Conservation (phyloP, 1,140 invertebrate genomes). For the Yoshiicerus persimilis region DNA sequence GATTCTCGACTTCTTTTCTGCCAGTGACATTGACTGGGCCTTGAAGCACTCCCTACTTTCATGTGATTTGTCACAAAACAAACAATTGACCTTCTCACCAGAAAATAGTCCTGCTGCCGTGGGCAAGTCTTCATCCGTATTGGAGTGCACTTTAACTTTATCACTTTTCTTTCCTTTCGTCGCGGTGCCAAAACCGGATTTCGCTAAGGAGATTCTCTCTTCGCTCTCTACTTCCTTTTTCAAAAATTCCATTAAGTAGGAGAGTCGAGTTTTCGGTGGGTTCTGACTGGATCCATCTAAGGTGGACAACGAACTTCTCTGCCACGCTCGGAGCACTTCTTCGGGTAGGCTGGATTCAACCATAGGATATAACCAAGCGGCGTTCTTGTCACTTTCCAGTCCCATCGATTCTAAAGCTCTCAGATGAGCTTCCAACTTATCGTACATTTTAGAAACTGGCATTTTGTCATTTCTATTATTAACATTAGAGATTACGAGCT, state of each 20-base stretch:
- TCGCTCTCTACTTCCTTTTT: conserved; percentile 49
- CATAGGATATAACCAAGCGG: neutral
- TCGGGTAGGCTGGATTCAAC: conserved; percentile 50
- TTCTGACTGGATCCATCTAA: neutral
- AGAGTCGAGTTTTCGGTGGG: neutral
- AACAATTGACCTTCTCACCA: neutral
- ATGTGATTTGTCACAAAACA: conserved; percentile 26
- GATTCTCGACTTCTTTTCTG: neutral
- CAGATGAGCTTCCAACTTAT: neutral
- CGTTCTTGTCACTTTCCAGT: neutral
- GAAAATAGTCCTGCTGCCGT: neutral
- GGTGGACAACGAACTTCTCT: conserved; percentile 15
- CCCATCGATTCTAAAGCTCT: conserved; percentile 26
- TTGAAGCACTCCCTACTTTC: neutral
- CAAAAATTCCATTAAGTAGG: conserved; percentile 49
- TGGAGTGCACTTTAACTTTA: neutral
- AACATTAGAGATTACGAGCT: neutral
- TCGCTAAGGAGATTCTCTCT: conserved; percentile 45
- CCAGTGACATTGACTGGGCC: neutral
- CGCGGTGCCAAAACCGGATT: neutral
- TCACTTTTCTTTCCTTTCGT: neutral
- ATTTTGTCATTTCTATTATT: neutral
- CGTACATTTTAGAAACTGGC: neutral
- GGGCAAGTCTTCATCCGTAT: neutral
- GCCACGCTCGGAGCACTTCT: conserved; percentile 49